Evolutionary conservation across 2,113 vertebrate species (phyloP).

Genomic region (Heteronetta atricapilla): DNA sequence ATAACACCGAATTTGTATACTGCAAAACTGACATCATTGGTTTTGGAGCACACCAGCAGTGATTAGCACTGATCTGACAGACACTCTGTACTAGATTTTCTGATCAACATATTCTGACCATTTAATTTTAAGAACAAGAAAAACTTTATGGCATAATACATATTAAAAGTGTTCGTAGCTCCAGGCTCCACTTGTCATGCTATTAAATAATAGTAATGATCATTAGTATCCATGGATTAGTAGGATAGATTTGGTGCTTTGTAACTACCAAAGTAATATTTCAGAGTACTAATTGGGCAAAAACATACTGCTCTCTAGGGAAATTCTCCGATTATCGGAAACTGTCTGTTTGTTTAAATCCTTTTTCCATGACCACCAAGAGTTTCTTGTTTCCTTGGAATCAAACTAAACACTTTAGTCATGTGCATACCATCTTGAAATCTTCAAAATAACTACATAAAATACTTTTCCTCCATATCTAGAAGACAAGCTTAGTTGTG

Average conservation of each 20-base stretch:
- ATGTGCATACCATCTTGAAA: neutral
- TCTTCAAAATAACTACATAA: neutral
- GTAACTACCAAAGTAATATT: neutral
- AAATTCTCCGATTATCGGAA: neutral
- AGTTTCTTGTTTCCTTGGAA: neutral
- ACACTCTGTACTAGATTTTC: neutral
- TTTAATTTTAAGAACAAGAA: constrained; percentile 1
- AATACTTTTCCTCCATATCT: neutral
- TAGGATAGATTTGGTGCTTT: neutral
- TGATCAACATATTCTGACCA: constrained; percentile 1
- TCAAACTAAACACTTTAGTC: neutral
- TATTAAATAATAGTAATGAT: neutral
- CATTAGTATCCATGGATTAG: neutral
- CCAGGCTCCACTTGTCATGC: neutral
- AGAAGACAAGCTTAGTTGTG: neutral
- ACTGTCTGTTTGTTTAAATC: neutral
- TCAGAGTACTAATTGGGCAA: neutral
- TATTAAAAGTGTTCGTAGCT: neutral
- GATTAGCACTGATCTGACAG: neutral
- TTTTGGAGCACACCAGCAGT: neutral
- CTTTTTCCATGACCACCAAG: neutral
- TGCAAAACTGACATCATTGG: constrained; percentile 1
- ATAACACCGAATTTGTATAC: neutral
- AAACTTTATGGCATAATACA: rapidly evolving
- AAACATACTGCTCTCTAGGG: neutral